Conservation (phyloP, 1,140 invertebrate genomes). For the Chironomus tepperi region DNA sequence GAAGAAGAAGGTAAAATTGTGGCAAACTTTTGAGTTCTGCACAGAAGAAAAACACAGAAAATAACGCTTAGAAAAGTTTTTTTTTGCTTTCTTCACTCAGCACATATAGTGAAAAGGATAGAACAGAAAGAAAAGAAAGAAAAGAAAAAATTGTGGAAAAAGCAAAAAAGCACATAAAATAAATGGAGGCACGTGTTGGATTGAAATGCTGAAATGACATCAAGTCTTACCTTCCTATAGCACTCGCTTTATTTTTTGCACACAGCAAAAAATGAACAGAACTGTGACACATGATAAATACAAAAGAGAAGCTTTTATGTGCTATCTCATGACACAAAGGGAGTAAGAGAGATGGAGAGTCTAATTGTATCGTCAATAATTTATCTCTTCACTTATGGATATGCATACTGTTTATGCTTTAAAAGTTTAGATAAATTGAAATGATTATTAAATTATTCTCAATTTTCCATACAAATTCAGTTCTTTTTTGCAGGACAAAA, state of each 20-base stretch:
- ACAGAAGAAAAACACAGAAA: too few species aligned
- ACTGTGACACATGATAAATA: not conserved
- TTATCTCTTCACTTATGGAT: too few species aligned
- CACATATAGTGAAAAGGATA: too few species aligned
- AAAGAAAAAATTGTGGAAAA: not conserved
- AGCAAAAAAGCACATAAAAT: conserved; percentile 6
- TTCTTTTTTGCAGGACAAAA: too few species aligned
- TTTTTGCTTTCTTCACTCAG: too few species aligned
- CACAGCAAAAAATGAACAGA: not conserved
- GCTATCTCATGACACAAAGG: not conserved
- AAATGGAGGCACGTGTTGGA: conserved; percentile 11
- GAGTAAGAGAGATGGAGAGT: not conserved
- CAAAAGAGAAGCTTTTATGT: not conserved
- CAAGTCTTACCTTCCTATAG: not conserved
- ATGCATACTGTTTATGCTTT: too few species aligned
- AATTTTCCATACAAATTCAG: too few species aligned
- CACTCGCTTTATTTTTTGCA: not conserved
- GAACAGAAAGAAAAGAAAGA: not conserved
- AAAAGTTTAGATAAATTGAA: too few species aligned
- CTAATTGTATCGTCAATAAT: conserved; percentile 14
- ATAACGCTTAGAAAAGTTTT: too few species aligned
- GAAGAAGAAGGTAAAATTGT: too few species aligned
- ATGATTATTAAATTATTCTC: too few species aligned
- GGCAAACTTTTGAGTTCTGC: too few species aligned
- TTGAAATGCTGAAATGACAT: conserved; percentile 8